Evolutionary conservation across 2,797 vertebrate species (phyloP).

Genomic region (Tolypeutes matacus): DNA sequence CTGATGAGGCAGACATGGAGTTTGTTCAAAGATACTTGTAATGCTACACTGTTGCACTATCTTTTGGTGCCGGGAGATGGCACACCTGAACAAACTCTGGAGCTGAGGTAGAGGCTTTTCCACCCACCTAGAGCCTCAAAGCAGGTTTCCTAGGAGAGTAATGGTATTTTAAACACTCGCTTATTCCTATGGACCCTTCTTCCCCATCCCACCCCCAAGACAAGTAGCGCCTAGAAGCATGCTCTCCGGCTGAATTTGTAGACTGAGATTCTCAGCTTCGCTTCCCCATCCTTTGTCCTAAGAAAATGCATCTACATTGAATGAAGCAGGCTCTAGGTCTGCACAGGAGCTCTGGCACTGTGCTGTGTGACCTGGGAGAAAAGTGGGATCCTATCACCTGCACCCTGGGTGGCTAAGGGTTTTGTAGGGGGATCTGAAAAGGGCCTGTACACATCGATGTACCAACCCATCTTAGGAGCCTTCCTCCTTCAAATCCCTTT

Average conservation of each 20-base stretch:
- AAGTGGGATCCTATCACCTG: not conserved
- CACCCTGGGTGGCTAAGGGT: not conserved
- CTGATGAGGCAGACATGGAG: fast-evolving
- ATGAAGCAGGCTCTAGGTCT: not conserved
- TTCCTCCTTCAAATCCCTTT: not conserved
- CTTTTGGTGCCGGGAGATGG: constrained; percentile 29
- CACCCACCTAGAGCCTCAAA: not conserved
- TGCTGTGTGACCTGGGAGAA: not conserved
- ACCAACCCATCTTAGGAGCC: fast-evolving
- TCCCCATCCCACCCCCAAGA: too few species aligned
- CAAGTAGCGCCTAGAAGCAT: fast-evolving
- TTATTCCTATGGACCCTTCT: not conserved
- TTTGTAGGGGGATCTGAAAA: not conserved
- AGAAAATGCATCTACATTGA: not conserved
- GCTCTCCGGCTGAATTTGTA: not conserved
- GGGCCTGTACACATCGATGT: fast-evolving
- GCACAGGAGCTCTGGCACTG: not conserved
- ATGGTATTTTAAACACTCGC: fast-evolving
- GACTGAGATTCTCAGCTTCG: not conserved
- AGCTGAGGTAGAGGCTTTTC: fast-evolving
- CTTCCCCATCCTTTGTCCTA: not conserved
- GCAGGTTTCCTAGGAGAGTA: too few species aligned
- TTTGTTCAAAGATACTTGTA: not conserved
- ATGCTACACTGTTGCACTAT: not conserved
- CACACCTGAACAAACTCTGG: not conserved